Conservation (phyloP, 1,140 invertebrate genomes). For the Dinothrombium tinctorium region DNA sequence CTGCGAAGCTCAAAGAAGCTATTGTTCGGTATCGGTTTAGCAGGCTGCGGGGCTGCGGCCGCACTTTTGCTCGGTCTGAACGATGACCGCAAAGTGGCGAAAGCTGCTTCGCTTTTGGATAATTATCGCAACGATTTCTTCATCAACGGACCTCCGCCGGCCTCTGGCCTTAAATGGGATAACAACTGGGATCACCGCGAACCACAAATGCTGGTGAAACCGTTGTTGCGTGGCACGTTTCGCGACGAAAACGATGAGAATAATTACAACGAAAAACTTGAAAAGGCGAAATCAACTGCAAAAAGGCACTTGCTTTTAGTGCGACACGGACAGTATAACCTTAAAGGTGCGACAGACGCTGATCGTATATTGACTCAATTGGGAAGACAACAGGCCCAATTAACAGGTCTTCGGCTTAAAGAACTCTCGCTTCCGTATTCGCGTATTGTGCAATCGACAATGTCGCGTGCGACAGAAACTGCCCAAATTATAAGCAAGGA, state of each 20-base stretch:
- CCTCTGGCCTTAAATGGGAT: conserved; percentile 44
- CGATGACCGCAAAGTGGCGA: too few relatives aligned
- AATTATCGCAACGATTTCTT: too few relatives aligned
- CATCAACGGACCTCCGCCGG: too few relatives aligned
- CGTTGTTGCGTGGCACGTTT: conserved; percentile 22
- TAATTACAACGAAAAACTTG: conserved; percentile 15
- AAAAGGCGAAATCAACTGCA: conserved; percentile 34
- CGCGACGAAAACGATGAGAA: conserved; percentile 16
- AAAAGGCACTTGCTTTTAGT: conserved; percentile 66
- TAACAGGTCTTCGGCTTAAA: conserved; percentile 41
- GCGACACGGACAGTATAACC: conserved; percentile 79
- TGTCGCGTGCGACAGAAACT: conserved; percentile 78
- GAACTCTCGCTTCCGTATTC: conserved; percentile 51
- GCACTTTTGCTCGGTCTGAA: too few relatives aligned
- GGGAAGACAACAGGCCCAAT: conserved; percentile 54
- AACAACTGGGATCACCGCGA: conserved; percentile 63
- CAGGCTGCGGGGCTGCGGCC: too few relatives aligned
- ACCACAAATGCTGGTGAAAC: conserved; percentile 40
- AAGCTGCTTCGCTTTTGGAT: too few relatives aligned
- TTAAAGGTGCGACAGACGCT: conserved; percentile 41
- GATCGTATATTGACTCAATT: conserved; percentile 51
- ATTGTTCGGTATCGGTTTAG: too few relatives aligned
- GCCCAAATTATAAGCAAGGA: conserved; percentile 49
- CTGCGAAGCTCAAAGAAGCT: too few relatives aligned
- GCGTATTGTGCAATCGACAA: conserved; percentile 57